Base-by-base conservation (phyloP, 2,113 vertebrate genomes). In the Menidia beryllina region DNA sequence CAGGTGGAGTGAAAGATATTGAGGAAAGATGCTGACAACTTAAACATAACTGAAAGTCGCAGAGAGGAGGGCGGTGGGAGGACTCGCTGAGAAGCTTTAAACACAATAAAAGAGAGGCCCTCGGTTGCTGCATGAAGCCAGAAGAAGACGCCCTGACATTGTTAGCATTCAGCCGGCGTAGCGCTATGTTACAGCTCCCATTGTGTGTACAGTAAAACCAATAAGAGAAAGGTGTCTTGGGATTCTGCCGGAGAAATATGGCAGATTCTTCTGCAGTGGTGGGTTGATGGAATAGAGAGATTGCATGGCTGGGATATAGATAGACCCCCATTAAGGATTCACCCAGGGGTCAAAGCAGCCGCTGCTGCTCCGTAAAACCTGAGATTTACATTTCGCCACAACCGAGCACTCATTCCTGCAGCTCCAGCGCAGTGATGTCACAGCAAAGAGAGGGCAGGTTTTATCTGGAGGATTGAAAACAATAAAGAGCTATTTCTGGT, bases 141-240 rank as follows among this genome's bases (percentile, higher is more conserved):
- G 62, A 83, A 75, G 82, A 81, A 86, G 60, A 71, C 62, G 27
- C 69, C 17, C 26, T 1, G 2, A 48, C 57, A 51, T 79, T 48
- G 77, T 92, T 90, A 88, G 83, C 88, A 90, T 92, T 91, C 92
- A 89, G 85, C 66, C 43, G 59, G 75, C 41, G 64, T 77, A 20
- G 72, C 78, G 45, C 52, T 67, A 65, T 26, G 53, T 67, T 74
- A 59, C 10, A 15, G 68, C 70, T 78, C 73, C 79, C 41, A 63
- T 86, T 90, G 83, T 69, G 72, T 82, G 70, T 80, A 81, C 55
- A 62, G 81, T 79, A 77, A 79, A 90, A 85, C 78, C 88, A 91
- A 89, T 90, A 88, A 91, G 82, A 88, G 63, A 26, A 34, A 48
- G 72, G 86, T 50, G 82, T 86, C 80, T 60, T 75, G 88, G 88